phyloP scores from a whole-genome alignment of 2,797 vertebrate species.

The Hydrolagus colliei region DNA sequence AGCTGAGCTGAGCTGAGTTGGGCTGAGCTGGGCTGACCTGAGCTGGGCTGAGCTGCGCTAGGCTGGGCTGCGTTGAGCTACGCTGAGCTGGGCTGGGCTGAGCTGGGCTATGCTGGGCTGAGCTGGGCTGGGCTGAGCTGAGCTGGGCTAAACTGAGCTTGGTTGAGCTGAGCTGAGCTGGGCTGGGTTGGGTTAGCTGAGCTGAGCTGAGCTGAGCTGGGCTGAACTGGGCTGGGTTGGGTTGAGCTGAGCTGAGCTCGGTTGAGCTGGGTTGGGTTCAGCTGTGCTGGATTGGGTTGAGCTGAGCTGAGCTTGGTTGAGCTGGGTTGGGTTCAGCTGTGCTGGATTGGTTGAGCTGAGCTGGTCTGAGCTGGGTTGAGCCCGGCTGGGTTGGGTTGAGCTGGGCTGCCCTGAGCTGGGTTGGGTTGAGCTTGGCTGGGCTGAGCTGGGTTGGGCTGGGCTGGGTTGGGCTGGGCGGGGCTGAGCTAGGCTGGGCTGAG shows the following conservation, averaged over 20 bases:
- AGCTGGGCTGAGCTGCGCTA: too few species aligned
- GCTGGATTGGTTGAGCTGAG: neutral
- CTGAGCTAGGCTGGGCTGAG: neutral
- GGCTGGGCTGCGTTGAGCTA: too few species aligned
- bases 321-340: neutral
- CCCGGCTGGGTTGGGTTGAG: neutral
- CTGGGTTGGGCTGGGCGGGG: neutral
- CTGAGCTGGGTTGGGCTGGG: neutral
- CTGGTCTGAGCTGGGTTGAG: neutral
- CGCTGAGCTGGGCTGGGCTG: too few species aligned
- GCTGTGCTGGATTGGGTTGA: neutral
- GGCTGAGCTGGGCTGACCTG: too few species aligned
- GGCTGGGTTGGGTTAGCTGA: too few species aligned
- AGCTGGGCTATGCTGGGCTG: too few species aligned
- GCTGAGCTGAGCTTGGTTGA: neutral
- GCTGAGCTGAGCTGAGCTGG: too few species aligned
- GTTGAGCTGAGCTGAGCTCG: neutral
- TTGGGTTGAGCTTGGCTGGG: neutral
- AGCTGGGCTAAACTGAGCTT: too few species aligned
- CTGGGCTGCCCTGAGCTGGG: neutral
- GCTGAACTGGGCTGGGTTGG: neutral
- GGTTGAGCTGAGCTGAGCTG: too few species aligned
- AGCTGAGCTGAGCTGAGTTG: too few species aligned
- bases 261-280: neutral
- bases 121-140: too few species aligned